These are phyloP conservation scores for Alaudala cheleensis DNA, from an alignment of 2,113 vertebrate genomes.

Conservation along the genomic window DNA sequence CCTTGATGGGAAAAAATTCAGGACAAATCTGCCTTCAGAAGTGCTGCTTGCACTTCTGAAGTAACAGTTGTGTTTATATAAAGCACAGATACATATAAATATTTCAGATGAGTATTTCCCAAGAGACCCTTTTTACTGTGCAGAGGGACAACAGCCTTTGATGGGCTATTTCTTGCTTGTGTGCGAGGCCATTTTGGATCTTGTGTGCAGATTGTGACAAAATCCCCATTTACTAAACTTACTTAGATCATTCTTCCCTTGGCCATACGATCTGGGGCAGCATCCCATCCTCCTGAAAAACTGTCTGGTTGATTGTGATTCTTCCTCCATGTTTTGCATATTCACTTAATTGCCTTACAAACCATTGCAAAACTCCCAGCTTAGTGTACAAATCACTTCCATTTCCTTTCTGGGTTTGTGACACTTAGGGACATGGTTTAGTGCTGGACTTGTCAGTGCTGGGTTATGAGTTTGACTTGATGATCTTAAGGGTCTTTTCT, in stretches of 20 bases:
- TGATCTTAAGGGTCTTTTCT: background rate
- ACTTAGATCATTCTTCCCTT: background rate
- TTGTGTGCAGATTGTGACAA: background rate
- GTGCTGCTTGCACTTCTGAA: background rate
- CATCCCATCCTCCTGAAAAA: background rate
- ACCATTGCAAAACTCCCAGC: background rate
- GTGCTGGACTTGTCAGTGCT: background rate
- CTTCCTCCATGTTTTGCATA: background rate
- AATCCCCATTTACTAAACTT: background rate
- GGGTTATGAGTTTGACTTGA: background rate
- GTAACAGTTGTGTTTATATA: background rate
- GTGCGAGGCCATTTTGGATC: background rate
- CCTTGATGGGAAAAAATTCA: background rate
- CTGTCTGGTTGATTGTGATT: background rate
- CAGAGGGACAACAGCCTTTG: background rate
- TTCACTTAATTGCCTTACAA: background rate
- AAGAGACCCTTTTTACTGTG: background rate
- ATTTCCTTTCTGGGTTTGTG: background rate
- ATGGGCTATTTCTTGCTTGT: background rate
- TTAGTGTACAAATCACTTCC: background rate
- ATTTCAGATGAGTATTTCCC: background rate
- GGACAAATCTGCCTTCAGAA: background rate
- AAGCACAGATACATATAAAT: background rate
- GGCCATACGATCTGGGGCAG: no score
- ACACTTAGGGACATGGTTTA: background rate